Conservation (phyloP, 2,113 vertebrate species). For the Nyctereutes procyonoides region DNA sequence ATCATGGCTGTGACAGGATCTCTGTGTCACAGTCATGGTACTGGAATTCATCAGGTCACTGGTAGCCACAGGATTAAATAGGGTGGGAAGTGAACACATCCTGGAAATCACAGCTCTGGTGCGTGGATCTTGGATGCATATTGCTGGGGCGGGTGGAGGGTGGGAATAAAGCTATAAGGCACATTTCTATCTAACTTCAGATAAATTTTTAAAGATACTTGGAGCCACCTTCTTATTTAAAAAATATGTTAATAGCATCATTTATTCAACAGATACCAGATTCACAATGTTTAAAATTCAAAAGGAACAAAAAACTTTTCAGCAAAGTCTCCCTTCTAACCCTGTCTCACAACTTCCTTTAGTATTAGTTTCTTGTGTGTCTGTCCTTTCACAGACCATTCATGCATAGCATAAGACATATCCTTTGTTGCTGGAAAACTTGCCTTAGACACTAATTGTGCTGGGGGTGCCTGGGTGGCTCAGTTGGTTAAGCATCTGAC, state of each 20-base stretch:
- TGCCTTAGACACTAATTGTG: neutral
- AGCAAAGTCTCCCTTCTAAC: accelerated
- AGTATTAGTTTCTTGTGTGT: neutral
- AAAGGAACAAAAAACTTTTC: no score
- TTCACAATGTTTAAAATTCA: neutral
- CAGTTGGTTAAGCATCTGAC: neutral
- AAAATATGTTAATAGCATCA: neutral
- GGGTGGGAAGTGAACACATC: no score
- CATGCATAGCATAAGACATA: neutral
- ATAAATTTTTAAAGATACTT: neutral
- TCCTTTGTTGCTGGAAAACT: neutral
- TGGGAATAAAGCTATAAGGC: neutral
- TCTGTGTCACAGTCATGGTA: neutral
- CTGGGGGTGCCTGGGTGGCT: neutral
- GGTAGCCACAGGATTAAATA: neutral
- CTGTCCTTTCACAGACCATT: neutral
- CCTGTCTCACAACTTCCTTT: neutral
- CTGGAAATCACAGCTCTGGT: neutral
- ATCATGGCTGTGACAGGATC: neutral
- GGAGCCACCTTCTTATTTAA: neutral
- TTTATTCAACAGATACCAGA: neutral
- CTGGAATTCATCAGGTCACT: neutral
- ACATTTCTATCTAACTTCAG: neutral
- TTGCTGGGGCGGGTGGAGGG: neutral
- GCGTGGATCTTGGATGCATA: neutral